These are phyloP conservation scores for Barnardius zonarius DNA, from an alignment of 2,113 vertebrate genomes.

Conservation along the genomic window DNA sequence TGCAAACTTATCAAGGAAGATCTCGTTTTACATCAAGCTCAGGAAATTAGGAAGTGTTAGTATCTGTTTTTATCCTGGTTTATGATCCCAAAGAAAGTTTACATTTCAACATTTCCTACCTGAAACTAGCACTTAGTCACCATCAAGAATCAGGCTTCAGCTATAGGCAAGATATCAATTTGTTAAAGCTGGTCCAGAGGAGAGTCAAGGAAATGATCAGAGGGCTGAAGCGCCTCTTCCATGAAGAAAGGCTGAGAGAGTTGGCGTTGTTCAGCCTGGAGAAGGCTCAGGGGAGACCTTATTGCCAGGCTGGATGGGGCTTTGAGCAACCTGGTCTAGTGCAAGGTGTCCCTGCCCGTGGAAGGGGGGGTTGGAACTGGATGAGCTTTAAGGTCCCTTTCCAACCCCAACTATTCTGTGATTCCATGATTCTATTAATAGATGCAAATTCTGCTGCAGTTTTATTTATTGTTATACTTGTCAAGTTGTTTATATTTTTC, in stretches of 20 bases:
- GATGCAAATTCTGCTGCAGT: not conserved
- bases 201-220: rapidly evolving
- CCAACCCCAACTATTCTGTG: not conserved
- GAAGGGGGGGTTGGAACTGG: not conserved
- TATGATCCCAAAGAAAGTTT: not conserved
- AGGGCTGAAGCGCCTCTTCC: not conserved
- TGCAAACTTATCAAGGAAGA: not conserved
- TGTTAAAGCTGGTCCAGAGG: not conserved
- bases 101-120: not conserved
- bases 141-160: not conserved
- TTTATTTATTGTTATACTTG: not conserved
- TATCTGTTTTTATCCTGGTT: not conserved
- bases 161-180: not conserved
- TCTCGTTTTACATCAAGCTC: not conserved
- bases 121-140: not conserved
- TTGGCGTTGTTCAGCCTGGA: not conserved
- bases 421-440: not conserved
- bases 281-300: not conserved
- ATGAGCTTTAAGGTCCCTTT: not conserved
- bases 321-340: not conserved
- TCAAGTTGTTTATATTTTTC: not conserved
- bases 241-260: not conserved
- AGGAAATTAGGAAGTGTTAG: not conserved
- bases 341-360: not conserved
- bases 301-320: rapidly evolving